These are phyloP conservation scores for Falcunculus frontatus DNA, from an alignment of 2,113 vertebrate genomes.

Conservation along the genomic window DNA sequence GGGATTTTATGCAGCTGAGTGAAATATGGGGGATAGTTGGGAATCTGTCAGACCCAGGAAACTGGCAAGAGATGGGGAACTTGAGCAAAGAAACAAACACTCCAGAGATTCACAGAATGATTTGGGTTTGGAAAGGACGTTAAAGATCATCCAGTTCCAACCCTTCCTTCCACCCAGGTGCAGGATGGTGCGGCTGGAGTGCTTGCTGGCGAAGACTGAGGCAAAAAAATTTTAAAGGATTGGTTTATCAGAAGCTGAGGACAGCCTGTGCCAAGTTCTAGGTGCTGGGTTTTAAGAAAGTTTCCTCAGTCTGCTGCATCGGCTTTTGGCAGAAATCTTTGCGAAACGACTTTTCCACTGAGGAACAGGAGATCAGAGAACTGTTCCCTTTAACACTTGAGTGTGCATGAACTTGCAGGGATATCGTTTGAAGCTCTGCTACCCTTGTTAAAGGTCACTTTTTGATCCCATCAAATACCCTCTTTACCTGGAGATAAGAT, in stretches of 20 bases:
- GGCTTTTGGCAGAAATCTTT: background rate
- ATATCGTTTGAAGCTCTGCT: constrained; percentile 38
- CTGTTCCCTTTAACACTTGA: background rate
- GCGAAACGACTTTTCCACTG: background rate
- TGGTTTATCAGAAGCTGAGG: background rate
- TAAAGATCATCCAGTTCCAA: background rate
- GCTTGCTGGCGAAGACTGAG: background rate
- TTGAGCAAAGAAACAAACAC: background rate
- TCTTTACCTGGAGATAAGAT: constrained; percentile 53
- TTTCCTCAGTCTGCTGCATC: background rate
- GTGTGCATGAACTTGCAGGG: background rate
- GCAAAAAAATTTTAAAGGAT: background rate
- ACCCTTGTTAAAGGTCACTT: constrained; percentile 36
- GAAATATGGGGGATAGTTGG: background rate
- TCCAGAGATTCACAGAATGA: background rate
- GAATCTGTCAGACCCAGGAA: background rate
- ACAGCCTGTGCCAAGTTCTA: background rate
- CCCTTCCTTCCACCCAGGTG: background rate
- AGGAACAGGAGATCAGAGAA: constrained; percentile 40
- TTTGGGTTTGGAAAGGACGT: background rate
- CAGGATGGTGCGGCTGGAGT: background rate
- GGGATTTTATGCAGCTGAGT: background rate
- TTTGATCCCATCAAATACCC: constrained; percentile 42
- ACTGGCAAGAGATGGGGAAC: background rate
- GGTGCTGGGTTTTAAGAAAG: background rate